Evolutionary conservation across 2,888 invertebrate genomes (phyloP).

Genomic region (Chalcosyrphus nemorum): DNA sequence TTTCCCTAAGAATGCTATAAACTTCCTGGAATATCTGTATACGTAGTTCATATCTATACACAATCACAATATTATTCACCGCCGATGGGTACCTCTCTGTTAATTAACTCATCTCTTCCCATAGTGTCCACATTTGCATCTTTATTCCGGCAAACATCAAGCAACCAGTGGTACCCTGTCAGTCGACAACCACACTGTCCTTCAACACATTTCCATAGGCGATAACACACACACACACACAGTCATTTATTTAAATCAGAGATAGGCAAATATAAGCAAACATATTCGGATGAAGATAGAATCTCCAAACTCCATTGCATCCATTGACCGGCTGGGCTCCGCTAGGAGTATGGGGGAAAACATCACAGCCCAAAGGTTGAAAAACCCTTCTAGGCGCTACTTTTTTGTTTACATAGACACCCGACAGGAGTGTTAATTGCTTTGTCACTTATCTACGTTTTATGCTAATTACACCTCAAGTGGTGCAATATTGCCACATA

Average conservation of each 20-base stretch:
- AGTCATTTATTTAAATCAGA: slow-evolving; percentile 34
- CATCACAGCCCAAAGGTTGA: slow-evolving; percentile 8
- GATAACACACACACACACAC: slow-evolving; percentile 28
- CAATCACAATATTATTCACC: slow-evolving; percentile 12
- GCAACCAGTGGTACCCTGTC: slow-evolving; percentile 52
- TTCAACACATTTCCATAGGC: slow-evolving; percentile 38
- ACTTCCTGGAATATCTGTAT: neutral
- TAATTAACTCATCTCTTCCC: slow-evolving; percentile 56
- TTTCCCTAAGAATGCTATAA: slow-evolving; percentile 15
- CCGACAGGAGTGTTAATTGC: slow-evolving; percentile 63
- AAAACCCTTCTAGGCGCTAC: slow-evolving; percentile 27
- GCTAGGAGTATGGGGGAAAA: neutral
- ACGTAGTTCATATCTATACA: slow-evolving; percentile 6
- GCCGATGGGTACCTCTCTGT: slow-evolving; percentile 35
- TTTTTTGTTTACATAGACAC: slow-evolving; percentile 64
- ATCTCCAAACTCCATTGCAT: slow-evolving; percentile 42
- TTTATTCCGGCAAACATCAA: slow-evolving; percentile 42
- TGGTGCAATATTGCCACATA: slow-evolving; percentile 34
- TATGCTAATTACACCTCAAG: slow-evolving; percentile 66
- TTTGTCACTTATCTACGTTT: slow-evolving; percentile 65
- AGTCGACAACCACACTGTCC: slow-evolving; percentile 13
- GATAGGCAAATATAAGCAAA: slow-evolving; percentile 60
- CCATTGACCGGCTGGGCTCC: slow-evolving; percentile 1
- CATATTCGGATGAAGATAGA: slow-evolving; percentile 42
- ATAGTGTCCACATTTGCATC: slow-evolving; percentile 46